These are phyloP conservation scores for Sitobion miscanthi DNA, from an alignment of 1,140 invertebrate genomes.

Conservation along the genomic window DNA sequence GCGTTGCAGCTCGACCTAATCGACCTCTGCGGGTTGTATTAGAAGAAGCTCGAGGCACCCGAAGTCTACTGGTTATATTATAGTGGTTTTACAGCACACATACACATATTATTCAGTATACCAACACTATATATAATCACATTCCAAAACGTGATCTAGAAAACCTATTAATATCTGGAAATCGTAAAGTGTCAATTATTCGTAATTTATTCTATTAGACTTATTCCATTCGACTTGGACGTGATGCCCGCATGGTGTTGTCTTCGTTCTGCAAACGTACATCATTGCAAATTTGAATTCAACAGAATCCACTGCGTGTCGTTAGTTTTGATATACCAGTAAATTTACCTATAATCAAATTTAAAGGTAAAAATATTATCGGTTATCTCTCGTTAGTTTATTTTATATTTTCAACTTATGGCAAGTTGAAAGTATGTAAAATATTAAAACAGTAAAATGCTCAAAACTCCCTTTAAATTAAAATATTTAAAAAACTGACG, in stretches of 20 bases:
- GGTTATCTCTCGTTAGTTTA: neutral
- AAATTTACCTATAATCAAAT: neutral
- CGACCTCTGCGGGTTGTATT: conserved; percentile 39
- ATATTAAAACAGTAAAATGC: too few relatives aligned
- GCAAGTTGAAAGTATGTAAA: too few relatives aligned
- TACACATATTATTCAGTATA: neutral
- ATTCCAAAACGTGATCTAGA: conserved; percentile 42
- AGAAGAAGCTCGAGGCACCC: conserved; percentile 37
- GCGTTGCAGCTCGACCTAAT: neutral
- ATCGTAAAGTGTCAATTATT: conserved; percentile 53
- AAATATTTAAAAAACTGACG: too few relatives aligned
- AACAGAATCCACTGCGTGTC: neutral
- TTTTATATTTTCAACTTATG: neutral
- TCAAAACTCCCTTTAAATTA: too few relatives aligned
- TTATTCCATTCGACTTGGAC: neutral
- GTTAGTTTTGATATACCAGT: neutral
- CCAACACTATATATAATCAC: neutral
- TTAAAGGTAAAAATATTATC: neutral
- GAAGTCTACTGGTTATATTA: neutral
- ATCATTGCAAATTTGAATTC: neutral
- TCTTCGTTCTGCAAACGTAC: neutral
- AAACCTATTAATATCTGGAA: conserved; percentile 18
- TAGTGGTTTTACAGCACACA: neutral
- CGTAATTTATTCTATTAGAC: neutral
- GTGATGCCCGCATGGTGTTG: neutral